A percentile compares a stretch with the other conserved stretches of the same genome.
Evolutionary conservation across 2,113 vertebrate species (phyloP).

Genomic region (Oostethus manadensis): DNA sequence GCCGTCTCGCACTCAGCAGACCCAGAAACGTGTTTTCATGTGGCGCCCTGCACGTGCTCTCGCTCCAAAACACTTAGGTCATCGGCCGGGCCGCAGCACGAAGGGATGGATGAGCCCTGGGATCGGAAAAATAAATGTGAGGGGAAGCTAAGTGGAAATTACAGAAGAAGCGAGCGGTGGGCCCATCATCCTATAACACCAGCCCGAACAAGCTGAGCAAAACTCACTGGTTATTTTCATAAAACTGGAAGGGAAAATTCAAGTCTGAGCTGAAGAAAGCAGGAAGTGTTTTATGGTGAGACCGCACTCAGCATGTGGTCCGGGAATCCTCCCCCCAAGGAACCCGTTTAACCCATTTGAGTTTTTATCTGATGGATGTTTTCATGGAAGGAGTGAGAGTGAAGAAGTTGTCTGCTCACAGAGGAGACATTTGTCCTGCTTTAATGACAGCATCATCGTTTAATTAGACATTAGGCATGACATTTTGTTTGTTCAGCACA

Average conservation of each 20-base stretch:
- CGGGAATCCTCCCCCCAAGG: slow-evolving; percentile 43
- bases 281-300: slow-evolving; percentile 12
- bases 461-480: too few species aligned
- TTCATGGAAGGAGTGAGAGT: slow-evolving; percentile 40
- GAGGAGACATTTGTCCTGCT: background rate
- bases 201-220: background rate
- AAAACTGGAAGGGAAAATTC: slow-evolving; percentile 4
- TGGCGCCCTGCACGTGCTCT: slow-evolving; percentile 14
- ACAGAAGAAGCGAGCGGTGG: background rate
- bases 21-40: slow-evolving; percentile 25
- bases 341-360: slow-evolving; percentile 57
- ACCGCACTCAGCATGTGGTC: slow-evolving; percentile 36
- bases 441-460: too few species aligned
- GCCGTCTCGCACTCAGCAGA: slow-evolving; percentile 14
- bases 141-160: slow-evolving; percentile 4
- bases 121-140: slow-evolving; percentile 32
- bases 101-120: too few species aligned
- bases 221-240: slow-evolving; percentile 15
- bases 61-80: slow-evolving; percentile 24
- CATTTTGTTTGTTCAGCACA: too few species aligned
- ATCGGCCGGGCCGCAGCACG: slow-evolving; percentile 30
- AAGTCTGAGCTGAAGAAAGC: background rate
- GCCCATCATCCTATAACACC: background rate
- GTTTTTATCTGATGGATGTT: slow-evolving; percentile 13
- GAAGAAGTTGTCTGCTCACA: slow-evolving; percentile 43